Evolutionary conservation across 2,113 vertebrate species (phyloP), one percentile per base, ranked within the genome.

Genomic region (Trichechus manatus): DNA sequence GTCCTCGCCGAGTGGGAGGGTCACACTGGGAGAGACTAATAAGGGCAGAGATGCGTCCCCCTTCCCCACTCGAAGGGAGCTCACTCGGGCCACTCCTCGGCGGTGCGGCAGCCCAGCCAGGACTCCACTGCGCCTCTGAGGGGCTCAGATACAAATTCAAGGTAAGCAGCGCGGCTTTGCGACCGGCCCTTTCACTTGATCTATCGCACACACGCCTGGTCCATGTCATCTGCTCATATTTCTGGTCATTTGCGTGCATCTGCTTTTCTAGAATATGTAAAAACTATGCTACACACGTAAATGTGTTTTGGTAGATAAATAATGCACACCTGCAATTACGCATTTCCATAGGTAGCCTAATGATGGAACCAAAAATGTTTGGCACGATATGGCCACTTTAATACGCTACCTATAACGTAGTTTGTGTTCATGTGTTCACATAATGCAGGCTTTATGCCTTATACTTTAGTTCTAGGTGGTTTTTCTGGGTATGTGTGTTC

Each of bases 1-100:
- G 98, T 98, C 98, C 98, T 98, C 98, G 96, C 98, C 97, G 98
- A 99, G 99, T 99, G 99, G 99, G 99, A 99, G 99, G 99, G 99
- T 99, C 99, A 99, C 99, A 97, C 97, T n/a, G 98, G 98, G 98
- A 97, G 99, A 98, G 98, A 99, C 99, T 99, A 99, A 99, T 99
- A 99, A 99, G 99, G 99, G 99, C 99, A 99, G 98, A 98, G 99
- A 99, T 99, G 99, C 98, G 98, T 98, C 98, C 98, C 98, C 98
- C 98, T 98, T 98, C 97, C 98, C 98, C 97, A 98, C 98, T 98
- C 97, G 96, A 98, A 96, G 96, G 97, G 98, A 98, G 98, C 98
- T 98, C 83, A 4, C 97, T 97, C 94, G 93, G 98, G 98, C 96
- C 98, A 98, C 98, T 98, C 89, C 87, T 98, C 97, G 4, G 98